These are phyloP conservation scores for Myopa tessellatipennis DNA, from an alignment of 2,888 invertebrate genomes.

Conservation along the genomic window DNA sequence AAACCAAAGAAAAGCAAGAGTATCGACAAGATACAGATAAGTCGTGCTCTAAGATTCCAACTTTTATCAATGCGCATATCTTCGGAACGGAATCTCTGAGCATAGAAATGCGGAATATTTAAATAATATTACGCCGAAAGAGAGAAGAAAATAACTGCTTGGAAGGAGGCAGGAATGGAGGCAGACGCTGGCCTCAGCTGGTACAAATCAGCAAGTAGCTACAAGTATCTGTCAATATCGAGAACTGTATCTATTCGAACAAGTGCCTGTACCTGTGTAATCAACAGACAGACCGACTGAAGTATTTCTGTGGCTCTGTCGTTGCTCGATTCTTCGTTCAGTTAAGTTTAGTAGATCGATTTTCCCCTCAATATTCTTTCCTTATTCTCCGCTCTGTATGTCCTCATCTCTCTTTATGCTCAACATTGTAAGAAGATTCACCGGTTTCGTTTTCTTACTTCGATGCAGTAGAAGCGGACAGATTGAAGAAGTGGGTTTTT, in stretches of 20 bases:
- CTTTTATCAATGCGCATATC: not conserved
- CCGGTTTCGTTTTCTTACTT: not conserved
- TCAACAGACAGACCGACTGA: not conserved
- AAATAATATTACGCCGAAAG: no score
- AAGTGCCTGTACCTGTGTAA: not conserved
- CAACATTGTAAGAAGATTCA: constrained; percentile 16
- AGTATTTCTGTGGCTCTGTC: not conserved
- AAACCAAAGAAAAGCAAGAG: not conserved
- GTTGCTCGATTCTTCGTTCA: not conserved
- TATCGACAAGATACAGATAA: not conserved
- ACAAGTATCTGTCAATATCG: not conserved
- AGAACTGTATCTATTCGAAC: not conserved
- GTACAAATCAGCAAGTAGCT: no score
- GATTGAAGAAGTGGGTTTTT: no score
- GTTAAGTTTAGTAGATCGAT: not conserved
- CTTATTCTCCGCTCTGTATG: not conserved
- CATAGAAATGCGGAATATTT: no score
- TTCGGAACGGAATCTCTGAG: not conserved
- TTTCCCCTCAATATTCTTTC: not conserved
- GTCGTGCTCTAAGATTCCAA: not conserved
- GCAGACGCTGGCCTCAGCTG: no score
- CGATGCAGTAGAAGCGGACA: no score
- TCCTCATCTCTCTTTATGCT: constrained; percentile 1
- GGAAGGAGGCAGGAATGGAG: not conserved
- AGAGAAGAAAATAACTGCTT: not conserved